Evolutionary conservation across 2,113 vertebrate genomes (phyloP), one percentile per base, ranked within the genome.

Genomic region (Rutilus rutilus): DNA sequence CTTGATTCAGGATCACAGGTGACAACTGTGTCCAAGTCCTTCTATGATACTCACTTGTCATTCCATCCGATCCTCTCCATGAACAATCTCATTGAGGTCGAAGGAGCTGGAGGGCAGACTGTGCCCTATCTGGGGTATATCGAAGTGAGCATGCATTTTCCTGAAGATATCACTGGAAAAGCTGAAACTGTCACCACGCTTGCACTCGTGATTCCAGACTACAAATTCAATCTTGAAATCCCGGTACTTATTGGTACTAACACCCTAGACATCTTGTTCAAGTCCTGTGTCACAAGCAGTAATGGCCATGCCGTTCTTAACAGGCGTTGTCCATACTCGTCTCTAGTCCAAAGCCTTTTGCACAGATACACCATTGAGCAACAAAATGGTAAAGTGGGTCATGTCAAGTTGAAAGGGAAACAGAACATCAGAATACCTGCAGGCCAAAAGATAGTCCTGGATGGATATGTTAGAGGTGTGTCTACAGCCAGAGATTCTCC

Each of bases 61-160:
- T 59, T 33, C 17, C 10, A 30, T 14, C 45, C 71, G 17, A 57
- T 85, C 6, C 17, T 57, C 15, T 52, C 84, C 1, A 36, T 86
- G 8, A 39, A 71, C 23, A 50, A 79, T 45, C 33, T 85, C 5
- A 15, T 78, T 14, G 74, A 88, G 0, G 52, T 86, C 6, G 81
- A 87, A 45, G 85, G 86, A 27, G 83, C 88, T 39, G 67, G 39
- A 8, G 84, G 86, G 2, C 83, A 87, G n/a, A 10, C 14, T 17
- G 75, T 89, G 30, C 86, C 79, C 0, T 87, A 89, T 36, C 6
- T 87, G 17, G 89, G 85, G 39, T 89, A 82, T 21, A 42, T 82
- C 12, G 74, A 84, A 27, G 75, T 84, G 2, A 30, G 25, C 50
- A 76, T 87, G 3, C 17, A 54, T n/a, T 87, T 87, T 6, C 84